These are phyloP conservation scores for Periophthalmus magnuspinnatus DNA, from an alignment of 2,797 vertebrate genomes.

Conservation along the genomic window DNA sequence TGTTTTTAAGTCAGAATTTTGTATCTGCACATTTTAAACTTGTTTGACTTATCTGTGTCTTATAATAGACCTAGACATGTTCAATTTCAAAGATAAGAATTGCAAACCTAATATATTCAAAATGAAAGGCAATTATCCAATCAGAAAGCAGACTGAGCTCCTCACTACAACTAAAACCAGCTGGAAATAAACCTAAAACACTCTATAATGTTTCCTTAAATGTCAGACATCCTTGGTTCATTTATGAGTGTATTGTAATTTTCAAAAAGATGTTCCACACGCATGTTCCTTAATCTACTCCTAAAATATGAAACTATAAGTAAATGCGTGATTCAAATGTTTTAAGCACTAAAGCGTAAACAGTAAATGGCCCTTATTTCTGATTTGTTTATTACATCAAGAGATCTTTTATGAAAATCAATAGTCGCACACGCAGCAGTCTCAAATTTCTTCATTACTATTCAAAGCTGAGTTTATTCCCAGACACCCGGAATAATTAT, in stretches of 20 bases:
- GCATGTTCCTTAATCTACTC: background rate
- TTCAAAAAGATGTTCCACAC: background rate
- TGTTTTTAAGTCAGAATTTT: too few species aligned
- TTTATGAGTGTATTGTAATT: background rate
- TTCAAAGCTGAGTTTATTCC: background rate
- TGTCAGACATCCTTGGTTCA: background rate
- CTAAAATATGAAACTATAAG: background rate
- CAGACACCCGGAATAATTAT: constrained; percentile 26
- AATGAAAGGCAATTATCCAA: too few species aligned
- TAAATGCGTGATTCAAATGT: background rate
- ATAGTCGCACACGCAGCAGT: background rate
- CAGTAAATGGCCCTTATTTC: background rate
- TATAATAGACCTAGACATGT: too few species aligned
- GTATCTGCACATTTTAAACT: too few species aligned
- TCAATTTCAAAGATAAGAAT: too few species aligned
- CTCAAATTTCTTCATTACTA: constrained; percentile 18
- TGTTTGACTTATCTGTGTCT: too few species aligned
- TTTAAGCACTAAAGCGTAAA: background rate
- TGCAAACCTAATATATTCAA: too few species aligned
- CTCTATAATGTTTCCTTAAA: too few species aligned
- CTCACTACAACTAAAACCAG: too few species aligned
- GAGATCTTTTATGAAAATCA: background rate
- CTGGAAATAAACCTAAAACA: too few species aligned
- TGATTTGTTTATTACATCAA: background rate
- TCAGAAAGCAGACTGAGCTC: too few species aligned